These are phyloP conservation scores for Capitulum mitella DNA, from an alignment of 2,888 invertebrate species.

Conservation along the genomic window DNA sequence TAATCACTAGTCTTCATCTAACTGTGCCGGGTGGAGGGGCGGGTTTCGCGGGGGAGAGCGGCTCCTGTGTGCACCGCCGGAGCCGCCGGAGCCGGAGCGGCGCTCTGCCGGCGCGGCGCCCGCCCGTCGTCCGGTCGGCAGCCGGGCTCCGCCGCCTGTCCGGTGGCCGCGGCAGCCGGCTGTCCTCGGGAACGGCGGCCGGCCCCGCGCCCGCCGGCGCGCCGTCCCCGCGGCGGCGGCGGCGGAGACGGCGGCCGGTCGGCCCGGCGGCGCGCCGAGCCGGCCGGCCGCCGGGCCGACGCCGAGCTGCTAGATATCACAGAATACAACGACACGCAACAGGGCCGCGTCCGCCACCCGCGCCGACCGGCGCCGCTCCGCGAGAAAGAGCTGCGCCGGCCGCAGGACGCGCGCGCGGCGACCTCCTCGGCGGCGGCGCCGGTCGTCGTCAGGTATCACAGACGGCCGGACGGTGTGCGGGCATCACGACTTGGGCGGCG, in stretches of 20 bases:
- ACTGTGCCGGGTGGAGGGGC: background rate
- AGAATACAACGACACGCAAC: background rate
- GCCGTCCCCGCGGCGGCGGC: background rate
- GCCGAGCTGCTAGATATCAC: background rate
- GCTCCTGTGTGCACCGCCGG: no score
- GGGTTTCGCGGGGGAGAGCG: background rate
- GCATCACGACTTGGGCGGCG: slow-evolving; percentile 13
- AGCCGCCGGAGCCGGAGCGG: no score
- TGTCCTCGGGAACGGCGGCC: background rate
- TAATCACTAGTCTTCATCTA: background rate
- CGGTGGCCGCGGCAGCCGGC: background rate
- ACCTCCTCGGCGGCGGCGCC: background rate
- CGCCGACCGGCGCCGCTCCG: background rate
- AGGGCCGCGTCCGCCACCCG: background rate
- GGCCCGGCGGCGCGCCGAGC: background rate
- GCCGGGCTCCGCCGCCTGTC: no score
- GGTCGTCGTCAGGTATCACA: background rate
- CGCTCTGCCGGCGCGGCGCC: no score
- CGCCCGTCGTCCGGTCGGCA: no score
- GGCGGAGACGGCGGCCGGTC: background rate
- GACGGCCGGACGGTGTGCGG: background rate
- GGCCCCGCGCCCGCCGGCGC: background rate
- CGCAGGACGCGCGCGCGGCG: background rate
- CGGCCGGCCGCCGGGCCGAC: background rate
- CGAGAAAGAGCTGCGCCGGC: background rate